A percentile compares a stretch with the other conserved stretches of the same genome.
Conservation (phyloP, 64 coral and sea anemone species). For the Pocillopora verrucosa region DNA sequence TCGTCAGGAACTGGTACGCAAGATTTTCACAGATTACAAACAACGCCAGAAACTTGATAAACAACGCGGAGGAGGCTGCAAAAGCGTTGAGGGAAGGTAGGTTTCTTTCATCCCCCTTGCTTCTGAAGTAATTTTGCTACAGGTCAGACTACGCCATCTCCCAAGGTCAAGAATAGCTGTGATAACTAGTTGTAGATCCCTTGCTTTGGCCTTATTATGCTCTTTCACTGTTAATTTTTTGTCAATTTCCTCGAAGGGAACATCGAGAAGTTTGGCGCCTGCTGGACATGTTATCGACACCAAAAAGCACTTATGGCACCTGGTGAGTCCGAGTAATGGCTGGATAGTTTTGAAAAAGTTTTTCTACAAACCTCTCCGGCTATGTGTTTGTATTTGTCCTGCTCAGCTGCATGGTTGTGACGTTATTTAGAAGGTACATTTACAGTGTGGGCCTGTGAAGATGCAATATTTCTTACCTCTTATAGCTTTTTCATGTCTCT, state of each 20-base stretch:
- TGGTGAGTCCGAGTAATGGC: constrained; percentile 31
- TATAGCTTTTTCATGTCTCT: too few species aligned
- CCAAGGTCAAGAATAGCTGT: too few species aligned
- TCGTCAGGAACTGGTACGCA: constrained; percentile 94
- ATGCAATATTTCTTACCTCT: too few species aligned
- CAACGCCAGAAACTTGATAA: constrained; percentile 66
- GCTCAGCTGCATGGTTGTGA: too few species aligned
- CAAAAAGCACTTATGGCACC: constrained; percentile 94
- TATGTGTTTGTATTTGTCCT: too few species aligned
- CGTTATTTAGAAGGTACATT: too few species aligned
- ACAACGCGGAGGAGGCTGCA: constrained; percentile 75
- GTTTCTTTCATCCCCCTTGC: not conserved
- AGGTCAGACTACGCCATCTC: too few species aligned
- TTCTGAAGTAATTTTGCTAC: too few species aligned
- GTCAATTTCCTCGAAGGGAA: constrained; percentile 47
- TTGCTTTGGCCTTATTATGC: not conserved
- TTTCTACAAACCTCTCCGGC: too few species aligned
- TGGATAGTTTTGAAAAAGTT: too few species aligned
- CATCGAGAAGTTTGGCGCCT: constrained; percentile 74
- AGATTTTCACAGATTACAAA: constrained; percentile 71
- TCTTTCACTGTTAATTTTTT: not conserved
- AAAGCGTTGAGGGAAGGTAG: constrained; percentile 69
- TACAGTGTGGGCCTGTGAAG: too few species aligned
- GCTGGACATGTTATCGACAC: constrained; percentile 82
- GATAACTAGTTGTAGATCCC: too few species aligned